Conservation (phyloP, 2,797 vertebrate genomes). For the Alectoris magna region DNA sequence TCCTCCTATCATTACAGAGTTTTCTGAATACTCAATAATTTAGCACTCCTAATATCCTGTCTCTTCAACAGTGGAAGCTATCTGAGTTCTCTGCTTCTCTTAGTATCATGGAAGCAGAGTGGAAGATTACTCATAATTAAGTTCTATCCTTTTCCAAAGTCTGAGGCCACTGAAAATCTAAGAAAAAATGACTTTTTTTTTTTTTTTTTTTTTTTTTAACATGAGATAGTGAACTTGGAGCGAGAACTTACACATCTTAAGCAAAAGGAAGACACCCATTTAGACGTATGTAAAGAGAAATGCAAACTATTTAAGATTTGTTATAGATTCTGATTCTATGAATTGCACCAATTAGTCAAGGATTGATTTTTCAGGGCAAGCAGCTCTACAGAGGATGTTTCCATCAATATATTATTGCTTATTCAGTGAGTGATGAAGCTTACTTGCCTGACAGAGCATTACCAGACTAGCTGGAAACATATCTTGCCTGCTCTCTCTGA, state of each 20-base stretch:
- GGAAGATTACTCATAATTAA: neutral
- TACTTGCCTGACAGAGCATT: neutral
- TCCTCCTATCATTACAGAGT: neutral
- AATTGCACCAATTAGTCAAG: neutral
- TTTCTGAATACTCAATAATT: neutral
- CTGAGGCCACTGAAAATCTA: neutral
- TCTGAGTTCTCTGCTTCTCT: neutral
- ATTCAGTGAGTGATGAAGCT: neutral
- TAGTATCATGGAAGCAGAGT: neutral
- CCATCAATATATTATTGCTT: conserved; percentile 20
- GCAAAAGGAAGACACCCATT: fast-evolving
- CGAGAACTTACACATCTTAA: neutral
- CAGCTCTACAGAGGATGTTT: neutral
- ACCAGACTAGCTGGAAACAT: neutral
- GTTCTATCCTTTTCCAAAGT: neutral
- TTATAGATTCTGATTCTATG: neutral
- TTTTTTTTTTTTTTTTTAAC: neutral
- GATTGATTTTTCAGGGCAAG: conserved; percentile 12
- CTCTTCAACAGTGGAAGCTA: neutral
- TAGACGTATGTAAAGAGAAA: neutral
- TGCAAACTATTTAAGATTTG: neutral
- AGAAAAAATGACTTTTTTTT: neutral
- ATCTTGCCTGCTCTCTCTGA: neutral
- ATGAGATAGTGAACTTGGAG: neutral
- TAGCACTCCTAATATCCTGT: neutral